Evolutionary conservation across 2,888 invertebrate species (phyloP).

Genomic region (Piscicola geometra): DNA sequence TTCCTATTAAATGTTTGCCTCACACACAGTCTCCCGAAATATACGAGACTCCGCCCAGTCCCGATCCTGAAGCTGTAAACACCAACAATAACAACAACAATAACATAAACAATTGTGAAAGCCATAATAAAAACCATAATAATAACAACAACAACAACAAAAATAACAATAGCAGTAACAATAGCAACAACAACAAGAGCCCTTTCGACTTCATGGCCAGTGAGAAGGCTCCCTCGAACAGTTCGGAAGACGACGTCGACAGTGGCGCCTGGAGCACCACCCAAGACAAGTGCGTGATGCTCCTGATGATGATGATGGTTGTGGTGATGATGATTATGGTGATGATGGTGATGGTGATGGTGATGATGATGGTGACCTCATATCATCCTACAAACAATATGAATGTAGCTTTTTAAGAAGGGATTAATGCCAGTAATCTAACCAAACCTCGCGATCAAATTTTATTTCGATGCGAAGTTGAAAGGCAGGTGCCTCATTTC

Average conservation of each 20-base stretch:
- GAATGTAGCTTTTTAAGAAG: no score
- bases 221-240: background rate
- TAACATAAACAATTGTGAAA: background rate
- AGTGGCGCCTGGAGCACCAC: conserved; percentile 48
- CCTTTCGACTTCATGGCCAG: background rate
- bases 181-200: background rate
- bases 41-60: background rate
- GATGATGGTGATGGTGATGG: no score
- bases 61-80: background rate
- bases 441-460: no score
- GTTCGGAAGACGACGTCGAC: conserved; percentile 53
- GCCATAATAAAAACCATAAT: background rate
- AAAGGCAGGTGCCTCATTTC: no score
- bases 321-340: no score
- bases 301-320: no score
- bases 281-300: conserved; percentile 22
- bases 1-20: no score
- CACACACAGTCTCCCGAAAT: conserved; percentile 13
- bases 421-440: no score
- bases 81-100: conserved; percentile 3
- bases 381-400: no score
- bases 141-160: conserved; percentile 14
- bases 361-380: no score
- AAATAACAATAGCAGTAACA: background rate
- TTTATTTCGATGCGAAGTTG: no score